Percentiles rank a stretch among this genome's conserved stretches.
These are phyloP conservation scores for Epistrophella euchroma DNA, from an alignment of 2,888 invertebrate genomes.

Conservation along the genomic window DNA sequence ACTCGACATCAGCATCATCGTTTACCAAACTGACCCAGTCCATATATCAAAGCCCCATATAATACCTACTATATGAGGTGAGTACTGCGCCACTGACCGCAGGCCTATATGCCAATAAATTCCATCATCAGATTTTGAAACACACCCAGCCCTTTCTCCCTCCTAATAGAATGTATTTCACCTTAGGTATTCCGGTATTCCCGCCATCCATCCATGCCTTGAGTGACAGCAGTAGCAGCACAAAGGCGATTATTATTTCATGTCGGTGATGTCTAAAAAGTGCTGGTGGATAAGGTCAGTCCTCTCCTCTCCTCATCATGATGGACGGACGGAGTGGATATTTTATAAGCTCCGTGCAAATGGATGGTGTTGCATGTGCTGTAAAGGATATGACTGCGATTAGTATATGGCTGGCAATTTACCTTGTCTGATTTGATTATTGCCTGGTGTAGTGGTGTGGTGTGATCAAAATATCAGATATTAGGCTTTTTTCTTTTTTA, in stretches of 20 bases:
- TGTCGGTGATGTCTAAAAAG: constrained; percentile 28
- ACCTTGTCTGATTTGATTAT: constrained; percentile 16
- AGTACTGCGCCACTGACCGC: constrained; percentile 56
- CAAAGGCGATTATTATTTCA: constrained; percentile 64
- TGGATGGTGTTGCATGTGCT: constrained; percentile 3
- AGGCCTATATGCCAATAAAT: constrained; percentile 63
- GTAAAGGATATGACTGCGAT: constrained; percentile 30
- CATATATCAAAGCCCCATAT: constrained; percentile 31
- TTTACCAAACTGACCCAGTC: constrained; percentile 20
- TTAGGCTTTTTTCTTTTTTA: no score
- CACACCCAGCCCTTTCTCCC: not conserved
- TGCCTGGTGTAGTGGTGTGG: constrained; percentile 21
- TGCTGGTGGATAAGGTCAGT: constrained; percentile 38
- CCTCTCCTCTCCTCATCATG: constrained; percentile 52
- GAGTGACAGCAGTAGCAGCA: constrained; percentile 9
- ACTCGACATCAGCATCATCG: constrained; percentile 7
- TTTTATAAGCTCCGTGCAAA: constrained; percentile 18
- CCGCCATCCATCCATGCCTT: not conserved
- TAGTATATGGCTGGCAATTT: constrained; percentile 28
- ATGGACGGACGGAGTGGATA: constrained; percentile 41
- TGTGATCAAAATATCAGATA: constrained; percentile 16
- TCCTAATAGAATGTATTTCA: not conserved
- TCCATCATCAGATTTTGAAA: constrained; percentile 54
- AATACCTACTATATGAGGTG: constrained; percentile 39
- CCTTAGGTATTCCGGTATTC: no score